Conservation (phyloP, 2,888 invertebrate genomes). For the Thymelicus acteon region DNA sequence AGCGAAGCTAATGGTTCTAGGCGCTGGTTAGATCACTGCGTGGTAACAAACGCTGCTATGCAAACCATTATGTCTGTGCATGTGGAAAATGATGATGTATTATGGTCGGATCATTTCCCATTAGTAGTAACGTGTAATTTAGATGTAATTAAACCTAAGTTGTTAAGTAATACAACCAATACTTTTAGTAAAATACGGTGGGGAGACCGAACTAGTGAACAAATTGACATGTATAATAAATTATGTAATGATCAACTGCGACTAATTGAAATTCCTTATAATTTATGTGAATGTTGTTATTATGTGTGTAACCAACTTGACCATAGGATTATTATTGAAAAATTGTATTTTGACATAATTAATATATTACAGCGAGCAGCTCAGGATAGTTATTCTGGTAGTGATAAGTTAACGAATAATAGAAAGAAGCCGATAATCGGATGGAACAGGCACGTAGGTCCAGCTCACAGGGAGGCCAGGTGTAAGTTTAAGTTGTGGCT, state of each 20-base stretch:
- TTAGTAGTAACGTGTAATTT: constrained; percentile 40
- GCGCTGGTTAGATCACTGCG: constrained; percentile 16
- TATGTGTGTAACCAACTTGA: constrained; percentile 9
- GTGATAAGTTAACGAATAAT: not conserved
- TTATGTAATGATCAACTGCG: constrained; percentile 9
- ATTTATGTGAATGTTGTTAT: constrained; percentile 21
- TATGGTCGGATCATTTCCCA: constrained; percentile 40
- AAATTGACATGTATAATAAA: constrained; percentile 12
- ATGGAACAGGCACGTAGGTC: constrained; percentile 38
- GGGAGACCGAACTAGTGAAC: constrained; percentile 14
- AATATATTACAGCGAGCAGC: constrained; percentile 29
- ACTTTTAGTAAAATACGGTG: constrained; percentile 28
- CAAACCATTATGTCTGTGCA: not conserved
- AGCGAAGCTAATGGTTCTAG: constrained; percentile 6
- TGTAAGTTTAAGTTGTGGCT: constrained; percentile 31
- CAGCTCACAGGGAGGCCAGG: constrained; percentile 40
- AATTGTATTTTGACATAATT: constrained; percentile 34
- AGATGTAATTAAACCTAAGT: constrained; percentile 23
- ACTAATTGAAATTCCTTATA: constrained; percentile 27
- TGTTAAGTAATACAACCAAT: not conserved
- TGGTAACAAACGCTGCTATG: not conserved
- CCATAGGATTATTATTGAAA: constrained; percentile 31
- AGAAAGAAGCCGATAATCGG: constrained; percentile 13
- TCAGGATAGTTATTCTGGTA: not conserved
- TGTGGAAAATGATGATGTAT: constrained; percentile 2